phyloP scores from a whole-genome alignment of 1,140 invertebrate genomes.

The Drosophila eugracilis region DNA sequence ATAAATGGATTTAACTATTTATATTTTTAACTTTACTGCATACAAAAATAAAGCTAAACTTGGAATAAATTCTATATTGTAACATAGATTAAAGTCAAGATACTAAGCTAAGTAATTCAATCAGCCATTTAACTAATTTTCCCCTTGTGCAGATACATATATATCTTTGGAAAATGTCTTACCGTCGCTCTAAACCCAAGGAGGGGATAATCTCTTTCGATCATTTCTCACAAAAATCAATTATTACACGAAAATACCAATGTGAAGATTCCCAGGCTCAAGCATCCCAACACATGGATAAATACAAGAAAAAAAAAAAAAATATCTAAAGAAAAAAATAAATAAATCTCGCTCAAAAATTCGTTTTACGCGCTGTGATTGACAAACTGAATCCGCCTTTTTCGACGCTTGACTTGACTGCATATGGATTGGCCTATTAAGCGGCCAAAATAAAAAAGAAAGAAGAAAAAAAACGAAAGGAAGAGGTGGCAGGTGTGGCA shows the following conservation, averaged over 20 bases:
- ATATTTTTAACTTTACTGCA: too few relatives aligned
- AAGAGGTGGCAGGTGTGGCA: neutral
- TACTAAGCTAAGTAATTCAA: neutral
- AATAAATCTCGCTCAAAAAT: constrained; percentile 33
- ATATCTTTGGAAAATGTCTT: neutral
- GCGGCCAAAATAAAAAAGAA: too few relatives aligned
- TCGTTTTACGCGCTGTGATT: constrained; percentile 22
- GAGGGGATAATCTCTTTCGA: constrained; percentile 12
- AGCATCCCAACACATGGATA: neutral
- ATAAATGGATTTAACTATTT: too few relatives aligned
- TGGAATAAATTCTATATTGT: too few relatives aligned
- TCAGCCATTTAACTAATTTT: neutral
- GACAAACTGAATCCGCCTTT: constrained; percentile 34
- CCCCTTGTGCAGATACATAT: neutral
- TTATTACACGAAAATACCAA: constrained; percentile 37
- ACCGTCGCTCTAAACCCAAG: neutral
- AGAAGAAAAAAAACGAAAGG: too few relatives aligned
- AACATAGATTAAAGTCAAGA: neutral
- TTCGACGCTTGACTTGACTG: constrained; percentile 34
- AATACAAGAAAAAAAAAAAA: too few relatives aligned
- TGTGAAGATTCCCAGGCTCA: constrained; percentile 11
- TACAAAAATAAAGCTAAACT: too few relatives aligned
- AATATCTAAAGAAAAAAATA: constrained; percentile 6
- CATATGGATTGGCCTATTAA: constrained; percentile 43
- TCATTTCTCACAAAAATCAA: constrained; percentile 38